Conservation (phyloP, 2,888 invertebrate genomes). For the Kuschelorhynchus macadamiae region DNA sequence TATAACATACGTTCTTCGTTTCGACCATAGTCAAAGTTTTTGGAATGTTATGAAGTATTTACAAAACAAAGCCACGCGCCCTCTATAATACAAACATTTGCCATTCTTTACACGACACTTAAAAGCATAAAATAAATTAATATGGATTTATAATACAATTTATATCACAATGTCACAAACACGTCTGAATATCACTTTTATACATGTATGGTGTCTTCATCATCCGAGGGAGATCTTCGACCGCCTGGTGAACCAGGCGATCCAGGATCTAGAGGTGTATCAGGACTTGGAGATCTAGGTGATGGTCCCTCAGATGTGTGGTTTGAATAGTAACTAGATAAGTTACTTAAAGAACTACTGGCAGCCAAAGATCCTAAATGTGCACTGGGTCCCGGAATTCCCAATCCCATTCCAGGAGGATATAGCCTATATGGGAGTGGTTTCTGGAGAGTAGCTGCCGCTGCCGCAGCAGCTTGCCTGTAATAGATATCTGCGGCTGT, state of each 20-base stretch:
- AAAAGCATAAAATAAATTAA: constrained; percentile 67
- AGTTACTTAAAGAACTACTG: constrained; percentile 75
- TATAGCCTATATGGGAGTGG: constrained; percentile 84
- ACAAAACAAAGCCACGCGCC: constrained; percentile 52
- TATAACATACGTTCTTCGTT: constrained; percentile 15
- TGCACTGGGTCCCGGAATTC: constrained; percentile 78
- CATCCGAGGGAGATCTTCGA: constrained; percentile 70
- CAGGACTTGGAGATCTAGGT: constrained; percentile 68
- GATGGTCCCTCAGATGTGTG: constrained; percentile 72
- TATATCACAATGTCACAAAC: constrained; percentile 64
- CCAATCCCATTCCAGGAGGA: constrained; percentile 75
- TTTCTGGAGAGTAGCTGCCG: constrained; percentile 85
- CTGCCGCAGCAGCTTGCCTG: constrained; percentile 84
- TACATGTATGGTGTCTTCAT: constrained; percentile 77
- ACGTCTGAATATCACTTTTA: constrained; percentile 58
- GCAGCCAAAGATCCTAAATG: constrained; percentile 78
- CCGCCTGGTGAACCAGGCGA: constrained; percentile 71
- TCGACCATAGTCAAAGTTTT: no score
- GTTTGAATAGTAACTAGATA: constrained; percentile 73
- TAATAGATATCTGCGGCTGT: constrained; percentile 86
- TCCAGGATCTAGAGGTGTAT: constrained; percentile 75
- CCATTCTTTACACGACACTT: constrained; percentile 63
- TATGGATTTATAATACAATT: constrained; percentile 63
- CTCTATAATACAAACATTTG: constrained; percentile 49
- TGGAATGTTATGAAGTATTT: constrained; percentile 50